Evolutionary conservation across 2,888 invertebrate genomes (phyloP).

Genomic region (Dasysyrphus tricinctus): DNA sequence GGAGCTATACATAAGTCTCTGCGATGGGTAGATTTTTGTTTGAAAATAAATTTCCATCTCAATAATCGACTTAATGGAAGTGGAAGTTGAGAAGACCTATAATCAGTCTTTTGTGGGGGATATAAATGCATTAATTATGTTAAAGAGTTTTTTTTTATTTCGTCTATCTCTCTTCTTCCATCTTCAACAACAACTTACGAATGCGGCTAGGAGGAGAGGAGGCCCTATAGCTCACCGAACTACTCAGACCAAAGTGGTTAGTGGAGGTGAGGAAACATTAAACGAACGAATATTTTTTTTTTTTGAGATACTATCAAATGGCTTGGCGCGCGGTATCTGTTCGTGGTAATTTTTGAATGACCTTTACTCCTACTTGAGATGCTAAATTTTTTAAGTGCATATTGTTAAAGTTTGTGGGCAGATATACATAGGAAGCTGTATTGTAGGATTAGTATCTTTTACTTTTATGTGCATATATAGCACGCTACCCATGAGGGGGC

Average conservation of each 20-base stretch:
- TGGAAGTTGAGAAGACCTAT: slow-evolving; percentile 63
- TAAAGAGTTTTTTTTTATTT: slow-evolving; percentile 55
- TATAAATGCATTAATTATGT: slow-evolving; percentile 75
- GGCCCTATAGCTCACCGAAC: background rate
- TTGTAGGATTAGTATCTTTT: slow-evolving; percentile 9
- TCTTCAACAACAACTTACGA: slow-evolving; percentile 5
- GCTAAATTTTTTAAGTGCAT: slow-evolving; percentile 57
- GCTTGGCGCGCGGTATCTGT: slow-evolving; percentile 29
- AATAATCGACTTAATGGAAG: slow-evolving; percentile 73
- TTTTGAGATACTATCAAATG: slow-evolving; percentile 33
- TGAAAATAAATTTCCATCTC: slow-evolving; percentile 65
- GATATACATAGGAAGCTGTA: slow-evolving; percentile 13
- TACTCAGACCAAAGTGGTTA: slow-evolving; percentile 49
- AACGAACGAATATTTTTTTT: slow-evolving; percentile 37
- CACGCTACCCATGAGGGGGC: slow-evolving; percentile 8
- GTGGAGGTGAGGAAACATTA: slow-evolving; percentile 47
- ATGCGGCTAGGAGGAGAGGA: background rate
- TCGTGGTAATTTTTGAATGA: slow-evolving; percentile 46
- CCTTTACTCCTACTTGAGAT: slow-evolving; percentile 61
- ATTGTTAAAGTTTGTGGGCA: slow-evolving; percentile 38
- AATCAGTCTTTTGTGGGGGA: slow-evolving; percentile 71
- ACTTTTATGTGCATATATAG: background rate
- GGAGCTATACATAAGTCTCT: background rate
- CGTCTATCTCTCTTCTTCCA: slow-evolving; percentile 33
- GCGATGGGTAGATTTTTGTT: background rate